These are phyloP conservation scores for Poeciliopsis turneri DNA, from an alignment of 2,797 vertebrate species.

Conservation along the genomic window DNA sequence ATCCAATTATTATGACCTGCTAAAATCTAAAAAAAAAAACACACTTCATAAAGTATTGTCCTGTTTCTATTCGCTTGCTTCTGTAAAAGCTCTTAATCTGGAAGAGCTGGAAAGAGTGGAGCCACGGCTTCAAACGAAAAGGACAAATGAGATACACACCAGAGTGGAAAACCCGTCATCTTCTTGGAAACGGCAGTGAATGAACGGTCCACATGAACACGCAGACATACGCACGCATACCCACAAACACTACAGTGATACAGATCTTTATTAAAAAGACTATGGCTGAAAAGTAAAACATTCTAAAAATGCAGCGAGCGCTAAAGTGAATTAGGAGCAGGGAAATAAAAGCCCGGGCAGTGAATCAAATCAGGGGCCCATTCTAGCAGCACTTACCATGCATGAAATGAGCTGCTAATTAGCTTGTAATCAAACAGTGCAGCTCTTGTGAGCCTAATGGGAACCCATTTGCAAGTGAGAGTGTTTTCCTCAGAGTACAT, in stretches of 20 bases:
- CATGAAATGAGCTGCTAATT: constrained; percentile 82
- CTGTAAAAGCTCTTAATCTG: constrained; percentile 76
- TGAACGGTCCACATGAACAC: constrained; percentile 17
- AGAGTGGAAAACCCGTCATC: constrained; percentile 85
- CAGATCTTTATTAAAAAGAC: constrained; percentile 60
- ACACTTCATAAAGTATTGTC: constrained; percentile 16
- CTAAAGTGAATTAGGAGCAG: constrained; percentile 64
- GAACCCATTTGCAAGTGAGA: constrained; percentile 76
- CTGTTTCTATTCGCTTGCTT: constrained; percentile 14
- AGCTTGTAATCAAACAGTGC: constrained; percentile 80
- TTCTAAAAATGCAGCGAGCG: constrained; percentile 61
- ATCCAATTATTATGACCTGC: constrained; percentile 16
- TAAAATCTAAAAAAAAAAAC: constrained; percentile 21
- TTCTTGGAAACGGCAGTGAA: constrained; percentile 82
- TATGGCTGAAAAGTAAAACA: constrained; percentile 63
- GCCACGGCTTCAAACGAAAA: constrained; percentile 79
- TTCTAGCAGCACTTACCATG: constrained; percentile 75
- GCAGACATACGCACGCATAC: constrained; percentile 4
- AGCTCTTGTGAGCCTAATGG: constrained; percentile 80
- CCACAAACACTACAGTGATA: constrained; percentile 14
- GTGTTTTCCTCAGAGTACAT: constrained; percentile 74
- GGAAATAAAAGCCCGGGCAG: constrained; percentile 74
- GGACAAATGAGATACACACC: constrained; percentile 85
- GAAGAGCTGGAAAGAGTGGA: constrained; percentile 81
- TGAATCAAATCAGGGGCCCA: constrained; percentile 73